Base-by-base conservation (phyloP, 2,113 vertebrate genomes). In the Lasiurus cinereus region DNA sequence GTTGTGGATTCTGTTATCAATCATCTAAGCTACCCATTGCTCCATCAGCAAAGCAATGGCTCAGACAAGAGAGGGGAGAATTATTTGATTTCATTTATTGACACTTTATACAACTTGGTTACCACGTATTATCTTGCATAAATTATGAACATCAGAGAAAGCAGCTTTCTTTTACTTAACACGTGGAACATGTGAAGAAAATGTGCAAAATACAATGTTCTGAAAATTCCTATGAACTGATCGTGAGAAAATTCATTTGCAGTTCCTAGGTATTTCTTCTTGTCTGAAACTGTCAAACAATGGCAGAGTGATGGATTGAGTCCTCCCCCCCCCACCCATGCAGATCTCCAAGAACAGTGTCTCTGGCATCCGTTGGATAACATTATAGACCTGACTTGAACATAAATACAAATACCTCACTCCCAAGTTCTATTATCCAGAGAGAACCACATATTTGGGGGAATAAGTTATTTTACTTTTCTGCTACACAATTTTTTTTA, bases 1-100 rank as follows among this genome's bases (percentile, higher is more conserved):
- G 92, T 93, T 83, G 50, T 96, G 70, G 33, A 88, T 90, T 95
- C 79, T 76, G 74, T 94, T 91, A 97, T 97, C 88, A 92, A 70
- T 97, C 96, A 95, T 95, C 12, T 62, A 16, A 29, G 80, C 36
- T 74, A 54, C 52, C 4, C 72, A 83, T 67, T 84, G n/a, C 29
- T 86, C 73, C 36, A 48, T 13, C 31, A 96, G 52, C 46, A 64
- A 89, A 78, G 43, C 64, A 78, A 54, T 88, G 69, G 69, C 46
- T 91, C 39, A 33, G 59, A 66, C n/a, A 83, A n/a, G 62, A 83
- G 43, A 70, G 36, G 33, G 33, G 4, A 77, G 66, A 72, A 86
- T 70, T 67, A 64, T 39, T 92, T 54, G 50, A 87, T 85, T 88
- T 59, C 84, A 90, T 79, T 91, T 31, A 74, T 88, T 95, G 84